These are phyloP conservation scores for Littorina saxatilis DNA, from an alignment of 1,140 invertebrate genomes.

Conservation along the genomic window DNA sequence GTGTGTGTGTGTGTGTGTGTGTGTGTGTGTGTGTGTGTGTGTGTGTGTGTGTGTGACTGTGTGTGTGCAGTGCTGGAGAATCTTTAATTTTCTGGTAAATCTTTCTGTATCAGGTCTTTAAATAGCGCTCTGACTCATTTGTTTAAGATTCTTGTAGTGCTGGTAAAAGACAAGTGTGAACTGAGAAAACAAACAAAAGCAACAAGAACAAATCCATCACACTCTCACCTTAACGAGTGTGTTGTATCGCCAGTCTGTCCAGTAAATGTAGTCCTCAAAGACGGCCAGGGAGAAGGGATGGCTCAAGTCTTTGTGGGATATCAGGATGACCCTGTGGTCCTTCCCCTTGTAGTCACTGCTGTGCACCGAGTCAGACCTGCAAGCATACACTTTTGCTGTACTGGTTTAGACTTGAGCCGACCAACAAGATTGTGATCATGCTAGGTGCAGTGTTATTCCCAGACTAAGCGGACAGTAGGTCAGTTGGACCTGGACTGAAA, in stretches of 20 bases:
- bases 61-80: no score
- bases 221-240: slow-evolving; percentile 82
- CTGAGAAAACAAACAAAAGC: no score
- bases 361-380: slow-evolving; percentile 89
- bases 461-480: no score
- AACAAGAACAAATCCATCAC: neutral
- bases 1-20: slow-evolving; percentile 6
- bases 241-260: slow-evolving; percentile 95
- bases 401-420: neutral
- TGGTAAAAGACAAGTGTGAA: no score
- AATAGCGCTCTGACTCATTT: no score
- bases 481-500: no score
- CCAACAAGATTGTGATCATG: no score
- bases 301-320: slow-evolving; percentile 78
- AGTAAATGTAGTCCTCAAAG: slow-evolving; percentile 91
- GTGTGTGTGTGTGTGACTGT: neutral
- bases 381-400: slow-evolving; percentile 24
- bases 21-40: slow-evolving; percentile 4
- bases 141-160: no score
- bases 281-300: slow-evolving; percentile 92
- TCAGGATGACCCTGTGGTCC: slow-evolving; percentile 78
- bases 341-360: slow-evolving; percentile 82
- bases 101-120: no score
- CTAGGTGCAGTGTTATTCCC: no score
- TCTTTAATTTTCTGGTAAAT: no score